A percentile compares a stretch with the other conserved stretches of the same genome.
phyloP scores from a whole-genome alignment of 2,113 vertebrate genomes.

The Orycteropus afer region DNA sequence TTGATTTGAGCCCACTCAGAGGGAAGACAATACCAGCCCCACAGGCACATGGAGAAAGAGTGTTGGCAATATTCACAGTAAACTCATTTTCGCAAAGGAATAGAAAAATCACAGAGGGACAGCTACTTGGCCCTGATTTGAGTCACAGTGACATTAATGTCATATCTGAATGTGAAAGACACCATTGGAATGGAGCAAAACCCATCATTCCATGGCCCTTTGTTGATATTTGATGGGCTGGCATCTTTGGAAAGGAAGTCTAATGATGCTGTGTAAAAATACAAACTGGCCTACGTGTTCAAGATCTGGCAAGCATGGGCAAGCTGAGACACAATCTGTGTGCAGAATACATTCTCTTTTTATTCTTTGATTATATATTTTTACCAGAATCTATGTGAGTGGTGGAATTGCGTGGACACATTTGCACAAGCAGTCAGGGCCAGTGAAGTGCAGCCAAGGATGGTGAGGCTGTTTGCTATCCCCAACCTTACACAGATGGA shows the following conservation, averaged over 20 bases:
- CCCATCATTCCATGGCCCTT: not conserved
- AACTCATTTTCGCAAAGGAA: not conserved
- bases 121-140: not conserved
- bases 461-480: not conserved
- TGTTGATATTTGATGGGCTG: not conserved
- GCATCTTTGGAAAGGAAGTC: not conserved
- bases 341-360: not conserved
- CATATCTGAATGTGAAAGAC: not conserved
- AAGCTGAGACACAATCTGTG: not conserved
- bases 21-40: not conserved
- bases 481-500: not conserved
- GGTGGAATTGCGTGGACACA: not conserved
- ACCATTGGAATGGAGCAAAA: not conserved
- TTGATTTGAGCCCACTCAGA: not conserved
- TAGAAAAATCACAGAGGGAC: not conserved
- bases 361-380: not conserved
- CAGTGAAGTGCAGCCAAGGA: not conserved
- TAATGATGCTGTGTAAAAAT: not conserved
- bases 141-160: not conserved
- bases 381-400: not conserved
- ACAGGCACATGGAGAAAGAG: not conserved
- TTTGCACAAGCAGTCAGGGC: not conserved
- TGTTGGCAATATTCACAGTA: not conserved
- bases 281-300: not conserved
- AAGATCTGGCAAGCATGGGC: not conserved